Conservation (phyloP, 1,140 invertebrate species). For the Drosophila asahinai region DNA sequence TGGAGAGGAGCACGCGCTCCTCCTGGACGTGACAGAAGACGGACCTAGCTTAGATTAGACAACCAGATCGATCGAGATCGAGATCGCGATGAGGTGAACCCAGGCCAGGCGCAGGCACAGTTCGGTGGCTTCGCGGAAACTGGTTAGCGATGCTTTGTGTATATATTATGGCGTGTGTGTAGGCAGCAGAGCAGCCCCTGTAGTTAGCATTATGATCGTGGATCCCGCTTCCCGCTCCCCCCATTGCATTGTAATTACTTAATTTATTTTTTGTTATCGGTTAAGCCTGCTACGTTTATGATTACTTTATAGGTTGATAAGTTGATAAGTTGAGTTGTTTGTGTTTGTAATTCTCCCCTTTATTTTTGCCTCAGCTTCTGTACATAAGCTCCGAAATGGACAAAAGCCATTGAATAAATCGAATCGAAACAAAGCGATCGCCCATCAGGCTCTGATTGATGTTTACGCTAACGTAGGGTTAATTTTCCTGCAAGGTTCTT, state of each 20-base stretch:
- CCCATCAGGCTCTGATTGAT: conserved; percentile 32
- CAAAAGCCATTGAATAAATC: conserved; percentile 76
- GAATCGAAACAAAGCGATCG: conserved; percentile 41
- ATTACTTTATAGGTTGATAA: conserved; percentile 31
- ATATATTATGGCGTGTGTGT: conserved; percentile 23
- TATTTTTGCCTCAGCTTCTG: conserved; percentile 42
- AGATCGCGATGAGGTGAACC: conserved; percentile 11
- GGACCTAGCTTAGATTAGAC: conserved; percentile 34
- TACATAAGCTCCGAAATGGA: conserved; percentile 58
- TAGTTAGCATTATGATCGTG: conserved; percentile 33
- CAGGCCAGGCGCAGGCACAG: conserved; percentile 11
- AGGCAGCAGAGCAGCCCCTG: conserved; percentile 31
- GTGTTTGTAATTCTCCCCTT: conserved; percentile 21
- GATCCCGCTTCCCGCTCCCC: background rate
- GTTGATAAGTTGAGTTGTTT: conserved; percentile 32
- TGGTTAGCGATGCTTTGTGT: conserved; percentile 46
- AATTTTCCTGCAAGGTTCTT: background rate
- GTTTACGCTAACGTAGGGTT: background rate
- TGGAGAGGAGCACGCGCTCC: conserved; percentile 7
- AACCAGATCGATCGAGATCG: conserved; percentile 24
- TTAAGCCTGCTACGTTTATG: conserved; percentile 45
- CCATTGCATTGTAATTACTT: conserved; percentile 51
- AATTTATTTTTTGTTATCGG: conserved; percentile 39
- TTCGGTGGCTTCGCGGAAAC: conserved; percentile 46
- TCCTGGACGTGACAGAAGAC: background rate